Evolutionary conservation across 1,140 invertebrate species (phyloP).

Genomic region (Zaprionus inermis): DNA sequence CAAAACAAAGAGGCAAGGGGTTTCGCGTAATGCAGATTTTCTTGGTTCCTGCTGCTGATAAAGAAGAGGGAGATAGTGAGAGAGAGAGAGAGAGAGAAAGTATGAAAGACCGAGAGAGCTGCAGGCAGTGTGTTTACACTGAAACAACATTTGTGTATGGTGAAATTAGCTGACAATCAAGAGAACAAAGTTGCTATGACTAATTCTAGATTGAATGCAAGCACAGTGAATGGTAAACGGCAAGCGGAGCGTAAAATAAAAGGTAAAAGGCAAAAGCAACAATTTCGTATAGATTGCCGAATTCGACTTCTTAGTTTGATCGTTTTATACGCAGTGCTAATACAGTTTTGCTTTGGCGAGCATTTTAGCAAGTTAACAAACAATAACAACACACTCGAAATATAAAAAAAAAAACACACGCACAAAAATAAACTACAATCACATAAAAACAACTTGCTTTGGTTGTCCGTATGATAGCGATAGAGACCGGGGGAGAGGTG

Average conservation of each 20-base stretch:
- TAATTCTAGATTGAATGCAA: slow-evolving; percentile 42
- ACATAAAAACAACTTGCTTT: slow-evolving; percentile 69
- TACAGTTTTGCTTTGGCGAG: slow-evolving; percentile 13
- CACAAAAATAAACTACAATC: slow-evolving; percentile 45
- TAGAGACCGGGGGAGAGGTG: background rate
- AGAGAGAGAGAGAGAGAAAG: slow-evolving; percentile 3
- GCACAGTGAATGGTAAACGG: slow-evolving; percentile 4
- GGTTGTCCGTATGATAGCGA: slow-evolving; percentile 9
- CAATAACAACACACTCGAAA: slow-evolving; percentile 41
- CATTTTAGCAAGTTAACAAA: slow-evolving; percentile 37
- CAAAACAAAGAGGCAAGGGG: background rate
- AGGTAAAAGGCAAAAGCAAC: slow-evolving; percentile 21
- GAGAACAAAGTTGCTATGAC: slow-evolving; percentile 57
- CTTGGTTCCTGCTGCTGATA: slow-evolving; percentile 1
- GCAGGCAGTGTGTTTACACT: slow-evolving; percentile 12
- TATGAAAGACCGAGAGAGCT: too few relatives aligned
- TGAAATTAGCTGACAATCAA: slow-evolving; percentile 45
- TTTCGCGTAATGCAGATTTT: background rate
- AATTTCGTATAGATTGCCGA: slow-evolving; percentile 16
- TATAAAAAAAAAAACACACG: slow-evolving; percentile 56
- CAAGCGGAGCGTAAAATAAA: slow-evolving; percentile 18
- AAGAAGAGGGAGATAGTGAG: background rate
- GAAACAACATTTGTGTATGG: slow-evolving; percentile 26
- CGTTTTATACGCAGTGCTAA: slow-evolving; percentile 41
- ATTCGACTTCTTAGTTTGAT: slow-evolving; percentile 12